phyloP scores from a whole-genome alignment of 2,888 invertebrate genomes.

The Lepidonotus clava region DNA sequence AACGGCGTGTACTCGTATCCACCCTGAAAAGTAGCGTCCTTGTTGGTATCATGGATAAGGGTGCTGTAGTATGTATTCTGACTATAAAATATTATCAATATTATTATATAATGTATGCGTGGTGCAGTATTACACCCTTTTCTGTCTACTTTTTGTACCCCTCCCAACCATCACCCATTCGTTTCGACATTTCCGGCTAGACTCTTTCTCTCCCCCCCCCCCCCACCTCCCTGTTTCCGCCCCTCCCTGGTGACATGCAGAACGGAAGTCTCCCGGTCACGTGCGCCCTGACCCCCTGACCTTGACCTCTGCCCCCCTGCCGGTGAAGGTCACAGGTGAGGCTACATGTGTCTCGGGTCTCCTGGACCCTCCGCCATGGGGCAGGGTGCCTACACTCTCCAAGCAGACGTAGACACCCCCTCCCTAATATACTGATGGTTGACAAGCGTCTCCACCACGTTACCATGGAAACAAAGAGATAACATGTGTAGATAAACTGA shows the following conservation, averaged over 20 bases:
- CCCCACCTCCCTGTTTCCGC: background rate
- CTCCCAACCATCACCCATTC: background rate
- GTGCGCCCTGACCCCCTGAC: background rate
- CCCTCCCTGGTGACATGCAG: background rate
- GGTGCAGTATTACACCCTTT: no score
- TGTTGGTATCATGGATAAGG: no score
- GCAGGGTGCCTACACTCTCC: background rate
- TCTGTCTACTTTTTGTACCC: background rate
- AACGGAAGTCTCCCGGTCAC: constrained; percentile 14
- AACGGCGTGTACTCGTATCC: no score
- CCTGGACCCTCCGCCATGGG: no score
- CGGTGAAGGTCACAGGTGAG: constrained; percentile 6
- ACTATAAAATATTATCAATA: no score
- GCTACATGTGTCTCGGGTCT: background rate
- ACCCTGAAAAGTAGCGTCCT: no score
- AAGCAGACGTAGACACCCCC: background rate
- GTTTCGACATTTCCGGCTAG: background rate
- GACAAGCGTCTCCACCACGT: no score
- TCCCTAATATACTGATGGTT: no score
- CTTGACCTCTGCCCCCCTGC: background rate
- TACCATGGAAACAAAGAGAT: no score
- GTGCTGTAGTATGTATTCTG: no score
- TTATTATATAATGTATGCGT: no score
- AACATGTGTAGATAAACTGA: no score
- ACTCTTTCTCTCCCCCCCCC: background rate